phyloP scores from a whole-genome alignment of 2,113 vertebrate genomes.

The Chionodraco myersi region DNA sequence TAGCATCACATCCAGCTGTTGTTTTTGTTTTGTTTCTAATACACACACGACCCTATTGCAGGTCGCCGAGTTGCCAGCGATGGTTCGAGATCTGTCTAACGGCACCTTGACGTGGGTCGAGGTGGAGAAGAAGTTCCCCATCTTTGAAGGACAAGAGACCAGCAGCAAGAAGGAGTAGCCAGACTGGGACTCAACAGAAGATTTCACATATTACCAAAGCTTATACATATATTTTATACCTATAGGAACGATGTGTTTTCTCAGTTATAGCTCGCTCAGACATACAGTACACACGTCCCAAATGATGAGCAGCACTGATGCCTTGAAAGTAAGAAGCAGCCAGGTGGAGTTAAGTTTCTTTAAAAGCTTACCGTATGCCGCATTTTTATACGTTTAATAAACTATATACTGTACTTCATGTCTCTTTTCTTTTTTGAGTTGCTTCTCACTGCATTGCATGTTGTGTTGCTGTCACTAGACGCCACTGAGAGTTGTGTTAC shows the following conservation, averaged over 20 bases:
- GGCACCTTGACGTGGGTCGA: constrained; percentile 88
- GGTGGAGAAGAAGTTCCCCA: constrained; percentile 89
- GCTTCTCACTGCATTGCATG: constrained; percentile 17
- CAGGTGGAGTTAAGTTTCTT: neutral
- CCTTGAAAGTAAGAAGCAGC: neutral
- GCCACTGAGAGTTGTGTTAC: too few species aligned
- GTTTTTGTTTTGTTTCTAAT: neutral
- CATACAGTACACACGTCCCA: neutral
- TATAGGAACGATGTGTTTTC: too few species aligned
- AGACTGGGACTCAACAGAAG: neutral
- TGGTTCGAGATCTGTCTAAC: constrained; percentile 88
- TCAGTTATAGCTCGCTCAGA: neutral
- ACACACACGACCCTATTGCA: constrained; percentile 9
- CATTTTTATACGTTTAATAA: too few species aligned
- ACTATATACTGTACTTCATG: too few species aligned
- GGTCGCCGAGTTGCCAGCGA: constrained; percentile 83
- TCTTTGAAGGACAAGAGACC: constrained; percentile 96
- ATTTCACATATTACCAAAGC: neutral
- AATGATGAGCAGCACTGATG: neutral
- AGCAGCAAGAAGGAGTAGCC: constrained; percentile 89
- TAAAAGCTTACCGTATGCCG: neutral
- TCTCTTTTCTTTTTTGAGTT: neutral
- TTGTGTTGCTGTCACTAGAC: constrained; percentile 36
- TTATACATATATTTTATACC: neutral
- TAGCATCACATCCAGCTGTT: too few species aligned